phyloP scores from a whole-genome alignment of 2,888 invertebrate species.

The Uropetala carovei region DNA sequence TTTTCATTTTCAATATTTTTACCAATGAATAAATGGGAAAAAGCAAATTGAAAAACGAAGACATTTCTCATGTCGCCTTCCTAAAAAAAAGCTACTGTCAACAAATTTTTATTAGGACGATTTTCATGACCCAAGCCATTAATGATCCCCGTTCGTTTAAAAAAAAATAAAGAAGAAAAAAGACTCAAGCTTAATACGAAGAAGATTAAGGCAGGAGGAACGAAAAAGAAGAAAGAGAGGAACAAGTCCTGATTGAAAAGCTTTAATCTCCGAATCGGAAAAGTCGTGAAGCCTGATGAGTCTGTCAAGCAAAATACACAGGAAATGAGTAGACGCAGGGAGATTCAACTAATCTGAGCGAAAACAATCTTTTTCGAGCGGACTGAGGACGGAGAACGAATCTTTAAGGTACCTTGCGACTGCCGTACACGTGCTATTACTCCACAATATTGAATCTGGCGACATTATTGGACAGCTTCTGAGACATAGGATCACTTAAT shows the following conservation, averaged over 20 bases:
- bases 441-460: background rate
- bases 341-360: background rate
- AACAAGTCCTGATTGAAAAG: background rate
- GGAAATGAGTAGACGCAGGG: background rate
- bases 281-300: background rate
- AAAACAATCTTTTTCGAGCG: background rate
- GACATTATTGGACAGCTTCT: background rate
- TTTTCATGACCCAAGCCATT: no score
- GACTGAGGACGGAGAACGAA: background rate
- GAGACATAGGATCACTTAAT: background rate
- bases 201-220: background rate
- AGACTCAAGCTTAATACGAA: background rate
- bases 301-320: background rate
- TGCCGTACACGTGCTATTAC: background rate
- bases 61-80: no score
- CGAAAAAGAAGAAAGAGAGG: background rate
- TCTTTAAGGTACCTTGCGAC: background rate
- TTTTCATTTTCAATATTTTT: no score
- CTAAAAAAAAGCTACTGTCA: no score
- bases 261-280: conserved; percentile 38
- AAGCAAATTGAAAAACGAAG: no score
- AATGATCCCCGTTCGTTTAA: no score
- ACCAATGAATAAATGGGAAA: no score
- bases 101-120: no score
- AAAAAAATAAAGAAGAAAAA: no score